Percentiles rank a stretch among this genome's conserved stretches.
phyloP scores from a whole-genome alignment of 2,797 vertebrate genomes.

The Cirrhinus molitorella region DNA sequence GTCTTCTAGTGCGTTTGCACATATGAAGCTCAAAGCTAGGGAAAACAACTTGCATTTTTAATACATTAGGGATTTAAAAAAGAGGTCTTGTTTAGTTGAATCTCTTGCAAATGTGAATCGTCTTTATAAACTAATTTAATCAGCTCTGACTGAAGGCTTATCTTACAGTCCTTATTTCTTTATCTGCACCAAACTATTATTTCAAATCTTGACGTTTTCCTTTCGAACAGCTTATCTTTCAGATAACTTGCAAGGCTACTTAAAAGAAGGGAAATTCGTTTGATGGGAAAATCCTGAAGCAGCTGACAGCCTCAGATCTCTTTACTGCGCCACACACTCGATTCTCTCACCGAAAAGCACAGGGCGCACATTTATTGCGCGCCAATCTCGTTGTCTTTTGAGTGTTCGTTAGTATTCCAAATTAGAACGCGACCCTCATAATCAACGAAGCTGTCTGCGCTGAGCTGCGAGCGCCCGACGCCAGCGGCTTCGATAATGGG shows the following conservation, averaged over 20 bases:
- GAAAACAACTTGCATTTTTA: background rate
- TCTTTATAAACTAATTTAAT: conserved; percentile 61
- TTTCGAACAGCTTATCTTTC: conserved; percentile 5
- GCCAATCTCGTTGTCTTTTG: background rate
- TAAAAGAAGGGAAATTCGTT: conserved; percentile 24
- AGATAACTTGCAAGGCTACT: conserved; percentile 20
- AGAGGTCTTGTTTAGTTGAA: conserved; percentile 18
- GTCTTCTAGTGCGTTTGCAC: background rate
- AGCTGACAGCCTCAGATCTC: conserved; percentile 17
- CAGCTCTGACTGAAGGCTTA: conserved; percentile 60
- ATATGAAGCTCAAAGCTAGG: background rate
- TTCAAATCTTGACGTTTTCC: conserved; percentile 43
- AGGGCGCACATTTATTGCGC: conserved; percentile 6
- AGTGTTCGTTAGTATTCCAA: background rate
- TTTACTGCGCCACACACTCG: conserved; percentile 26
- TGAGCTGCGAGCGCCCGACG: background rate
- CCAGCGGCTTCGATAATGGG: background rate
- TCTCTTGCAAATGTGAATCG: conserved; percentile 45
- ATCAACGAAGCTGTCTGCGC: background rate
- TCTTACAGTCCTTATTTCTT: conserved; percentile 51
- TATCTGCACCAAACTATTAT: conserved; percentile 45
- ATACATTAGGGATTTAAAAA: conserved; percentile 22
- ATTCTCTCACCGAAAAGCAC: background rate
- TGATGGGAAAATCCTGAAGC: conserved; percentile 42
- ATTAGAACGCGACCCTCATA: conserved; percentile 10